These are phyloP conservation scores for Pachyramphus minor DNA, from an alignment of 2,113 vertebrate species.

Conservation along the genomic window DNA sequence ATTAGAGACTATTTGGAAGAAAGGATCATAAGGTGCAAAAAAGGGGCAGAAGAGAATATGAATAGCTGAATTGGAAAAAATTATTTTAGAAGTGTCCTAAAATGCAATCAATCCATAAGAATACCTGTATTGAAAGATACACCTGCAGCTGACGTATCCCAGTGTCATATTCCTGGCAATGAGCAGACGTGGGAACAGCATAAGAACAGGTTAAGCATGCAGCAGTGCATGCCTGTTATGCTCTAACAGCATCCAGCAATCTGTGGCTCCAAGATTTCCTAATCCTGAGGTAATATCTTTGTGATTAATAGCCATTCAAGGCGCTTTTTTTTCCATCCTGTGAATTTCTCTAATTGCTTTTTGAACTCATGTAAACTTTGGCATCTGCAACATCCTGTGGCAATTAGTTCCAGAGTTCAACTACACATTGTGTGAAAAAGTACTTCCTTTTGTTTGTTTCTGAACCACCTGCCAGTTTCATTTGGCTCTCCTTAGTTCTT, in stretches of 20 bases:
- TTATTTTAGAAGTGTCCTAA: not conserved
- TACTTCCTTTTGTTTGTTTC: slow-evolving; percentile 58
- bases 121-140: not conserved
- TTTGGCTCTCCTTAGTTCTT: slow-evolving; percentile 23
- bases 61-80: not conserved
- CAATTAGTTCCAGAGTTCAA: slow-evolving; percentile 61
- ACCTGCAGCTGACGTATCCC: not conserved
- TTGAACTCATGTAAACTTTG: slow-evolving; percentile 56
- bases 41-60: not conserved
- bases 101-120: not conserved
- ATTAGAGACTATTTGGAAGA: not conserved
- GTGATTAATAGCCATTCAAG: slow-evolving; percentile 36
- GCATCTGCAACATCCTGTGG: slow-evolving; percentile 57
- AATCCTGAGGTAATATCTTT: slow-evolving; percentile 28
- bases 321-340: not conserved
- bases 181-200: not conserved
- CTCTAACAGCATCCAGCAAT: not conserved
- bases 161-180: not conserved
- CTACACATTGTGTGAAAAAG: slow-evolving; percentile 50
- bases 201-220: not conserved
- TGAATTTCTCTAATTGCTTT: slow-evolving; percentile 57
- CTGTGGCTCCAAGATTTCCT: not conserved
- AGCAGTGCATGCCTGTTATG: not conserved
- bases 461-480: slow-evolving; percentile 54
- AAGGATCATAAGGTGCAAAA: not conserved